Evolutionary conservation across 2,888 invertebrate species (phyloP).

Genomic region (Hemicrepidius hirtus): DNA sequence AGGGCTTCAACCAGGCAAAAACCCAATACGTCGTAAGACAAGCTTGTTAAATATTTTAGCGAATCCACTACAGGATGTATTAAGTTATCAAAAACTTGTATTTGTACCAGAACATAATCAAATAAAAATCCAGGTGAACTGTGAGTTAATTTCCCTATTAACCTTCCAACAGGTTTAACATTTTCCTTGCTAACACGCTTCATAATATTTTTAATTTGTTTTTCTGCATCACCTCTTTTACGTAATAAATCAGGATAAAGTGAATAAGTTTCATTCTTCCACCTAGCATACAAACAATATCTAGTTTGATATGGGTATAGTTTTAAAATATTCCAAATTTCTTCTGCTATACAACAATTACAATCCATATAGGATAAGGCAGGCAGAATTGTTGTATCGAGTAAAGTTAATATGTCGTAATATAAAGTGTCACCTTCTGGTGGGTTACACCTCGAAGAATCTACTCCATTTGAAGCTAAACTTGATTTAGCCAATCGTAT

Average conservation of each 20-base stretch:
- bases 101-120: constrained; percentile 83
- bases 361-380: constrained; percentile 93
- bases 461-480: constrained; percentile 64
- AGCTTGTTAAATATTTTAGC: constrained; percentile 93
- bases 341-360: constrained; percentile 97
- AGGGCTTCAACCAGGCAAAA: constrained; percentile 97
- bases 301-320: constrained; percentile 90
- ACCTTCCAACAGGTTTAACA: constrained; percentile 95
- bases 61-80: constrained; percentile 95
- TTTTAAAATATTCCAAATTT: constrained; percentile 93
- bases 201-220: constrained; percentile 96
- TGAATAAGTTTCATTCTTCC: constrained; percentile 94
- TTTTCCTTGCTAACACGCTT: constrained; percentile 98
- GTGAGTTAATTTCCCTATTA: constrained; percentile 97
- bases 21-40: constrained; percentile 97
- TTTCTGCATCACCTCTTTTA: constrained; percentile 89
- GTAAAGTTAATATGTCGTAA: constrained; percentile 87
- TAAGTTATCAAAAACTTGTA: constrained; percentile 71
- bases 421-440: constrained; percentile 78
- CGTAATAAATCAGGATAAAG: constrained; percentile 89
- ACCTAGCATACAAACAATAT: constrained; percentile 92
- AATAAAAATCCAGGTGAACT: constrained; percentile 96
- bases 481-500: constrained; percentile 74
- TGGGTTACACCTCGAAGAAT: constrained; percentile 61
- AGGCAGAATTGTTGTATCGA: constrained; percentile 93